These are phyloP conservation scores for Heliocidaris erythrogramma DNA, from an alignment of 35 echinoderm and acorn worm genomes.

Conservation along the genomic window DNA sequence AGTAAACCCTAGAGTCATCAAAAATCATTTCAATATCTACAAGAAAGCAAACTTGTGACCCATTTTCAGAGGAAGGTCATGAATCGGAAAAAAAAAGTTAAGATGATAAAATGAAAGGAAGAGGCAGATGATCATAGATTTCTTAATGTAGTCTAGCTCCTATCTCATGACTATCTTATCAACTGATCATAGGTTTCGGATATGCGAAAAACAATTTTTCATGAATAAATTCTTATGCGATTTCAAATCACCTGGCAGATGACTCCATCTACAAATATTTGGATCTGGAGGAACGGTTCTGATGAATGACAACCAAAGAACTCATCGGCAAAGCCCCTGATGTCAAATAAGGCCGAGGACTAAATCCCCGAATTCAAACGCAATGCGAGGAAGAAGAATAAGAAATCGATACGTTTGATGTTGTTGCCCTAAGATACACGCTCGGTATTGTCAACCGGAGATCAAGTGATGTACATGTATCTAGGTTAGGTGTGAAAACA, in stretches of 20 bases:
- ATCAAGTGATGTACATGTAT: not conserved
- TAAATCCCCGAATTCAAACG: not conserved
- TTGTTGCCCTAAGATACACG: not conserved
- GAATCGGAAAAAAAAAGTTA: not conserved
- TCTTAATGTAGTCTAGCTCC: not conserved
- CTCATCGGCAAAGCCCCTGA: not conserved
- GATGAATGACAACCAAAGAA: not conserved
- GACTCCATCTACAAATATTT: not conserved
- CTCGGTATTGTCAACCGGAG: not conserved
- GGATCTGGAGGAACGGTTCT: not conserved
- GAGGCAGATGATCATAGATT: not conserved
- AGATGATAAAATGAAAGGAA: not conserved
- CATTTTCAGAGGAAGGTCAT: not conserved
- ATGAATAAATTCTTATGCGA: not conserved
- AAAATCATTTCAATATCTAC: not conserved
- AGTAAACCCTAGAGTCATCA: no score
- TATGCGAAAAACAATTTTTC: not conserved
- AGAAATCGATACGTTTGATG: not conserved
- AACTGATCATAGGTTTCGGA: not conserved
- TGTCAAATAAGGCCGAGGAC: not conserved
- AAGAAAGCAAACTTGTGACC: not conserved
- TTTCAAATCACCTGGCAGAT: not conserved
- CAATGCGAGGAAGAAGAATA: not conserved
- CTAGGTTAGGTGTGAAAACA: not conserved
- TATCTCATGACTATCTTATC: not conserved